A percentile compares a stretch with the other conserved stretches of the same genome.
Conservation (phyloP, 2,797 vertebrate genomes). For the Cheirogaleus major region DNA sequence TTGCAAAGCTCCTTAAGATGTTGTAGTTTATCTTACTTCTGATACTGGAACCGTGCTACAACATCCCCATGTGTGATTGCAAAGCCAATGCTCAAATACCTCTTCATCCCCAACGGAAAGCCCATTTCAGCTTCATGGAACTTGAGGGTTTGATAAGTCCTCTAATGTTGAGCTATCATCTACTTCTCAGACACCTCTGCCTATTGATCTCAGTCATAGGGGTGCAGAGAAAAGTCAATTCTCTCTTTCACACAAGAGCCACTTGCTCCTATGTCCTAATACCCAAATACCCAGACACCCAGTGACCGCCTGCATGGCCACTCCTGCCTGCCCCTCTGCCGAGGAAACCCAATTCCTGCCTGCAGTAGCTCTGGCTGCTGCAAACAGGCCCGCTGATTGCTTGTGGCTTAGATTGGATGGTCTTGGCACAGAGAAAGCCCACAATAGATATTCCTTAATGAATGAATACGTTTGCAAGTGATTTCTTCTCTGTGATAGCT, state of each 20-base stretch:
- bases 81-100: neutral
- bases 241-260: neutral
- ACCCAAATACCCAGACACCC: neutral
- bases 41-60: neutral
- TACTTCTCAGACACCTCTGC: neutral
- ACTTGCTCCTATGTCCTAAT: neutral
- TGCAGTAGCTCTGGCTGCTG: neutral
- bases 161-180: neutral
- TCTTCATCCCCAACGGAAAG: neutral
- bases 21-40: neutral
- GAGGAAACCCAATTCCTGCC: neutral
- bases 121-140: neutral
- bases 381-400: neutral
- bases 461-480: neutral
- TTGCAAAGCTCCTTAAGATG: neutral
- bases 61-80: neutral
- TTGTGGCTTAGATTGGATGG: neutral
- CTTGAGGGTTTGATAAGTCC: no score
- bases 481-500: neutral
- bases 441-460: neutral
- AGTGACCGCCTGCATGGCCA: rapidly evolving
- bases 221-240: neutral
- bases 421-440: neutral
- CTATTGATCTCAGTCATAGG: neutral
- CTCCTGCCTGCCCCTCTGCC: neutral